Evolutionary conservation across 2,113 vertebrate genomes (phyloP).

Genomic region (Petaurus breviceps): DNA sequence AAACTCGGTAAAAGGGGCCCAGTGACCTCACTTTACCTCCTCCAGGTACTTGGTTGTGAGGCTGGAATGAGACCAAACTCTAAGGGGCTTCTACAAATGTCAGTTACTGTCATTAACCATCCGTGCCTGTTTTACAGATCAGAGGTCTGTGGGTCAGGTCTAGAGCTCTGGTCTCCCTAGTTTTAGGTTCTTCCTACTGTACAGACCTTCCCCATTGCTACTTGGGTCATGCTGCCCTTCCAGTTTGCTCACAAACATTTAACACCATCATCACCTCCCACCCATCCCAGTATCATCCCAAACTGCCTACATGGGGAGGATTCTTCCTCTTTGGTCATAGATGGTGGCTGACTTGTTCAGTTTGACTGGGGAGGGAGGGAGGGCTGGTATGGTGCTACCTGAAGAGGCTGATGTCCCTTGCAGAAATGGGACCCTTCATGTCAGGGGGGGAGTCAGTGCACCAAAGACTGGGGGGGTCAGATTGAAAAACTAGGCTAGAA

Average conservation of each 20-base stretch:
- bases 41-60: not conserved
- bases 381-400: not conserved
- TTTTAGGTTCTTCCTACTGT: not conserved
- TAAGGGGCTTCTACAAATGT: not conserved
- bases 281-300: not conserved
- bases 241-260: not conserved
- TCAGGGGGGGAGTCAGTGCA: no score
- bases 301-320: not conserved
- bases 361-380: not conserved
- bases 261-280: not conserved
- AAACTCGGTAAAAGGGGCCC: not conserved
- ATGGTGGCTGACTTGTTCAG: not conserved
- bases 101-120: not conserved
- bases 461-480: no score
- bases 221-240: not conserved
- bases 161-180: not conserved
- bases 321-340: not conserved
- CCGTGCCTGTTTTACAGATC: not conserved
- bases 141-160: not conserved
- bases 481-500: not conserved
- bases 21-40: not conserved
- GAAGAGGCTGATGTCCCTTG: not conserved
- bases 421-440: not conserved
- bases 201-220: not conserved
- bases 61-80: not conserved